Evolutionary conservation across 2,888 invertebrate species (phyloP).

Genomic region (Neoitamus cyanurus): DNA sequence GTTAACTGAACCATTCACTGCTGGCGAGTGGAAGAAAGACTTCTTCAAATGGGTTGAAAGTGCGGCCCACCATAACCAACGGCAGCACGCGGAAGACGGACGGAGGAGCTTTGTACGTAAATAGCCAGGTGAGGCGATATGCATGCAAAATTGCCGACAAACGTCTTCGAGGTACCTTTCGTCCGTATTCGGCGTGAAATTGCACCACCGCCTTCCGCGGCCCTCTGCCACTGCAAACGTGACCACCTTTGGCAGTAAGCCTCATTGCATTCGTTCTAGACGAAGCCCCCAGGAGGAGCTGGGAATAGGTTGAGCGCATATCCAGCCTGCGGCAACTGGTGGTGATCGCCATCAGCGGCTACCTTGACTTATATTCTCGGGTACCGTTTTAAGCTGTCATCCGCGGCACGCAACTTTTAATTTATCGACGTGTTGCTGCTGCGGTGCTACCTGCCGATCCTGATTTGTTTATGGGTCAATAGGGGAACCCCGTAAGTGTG

Average conservation of each 20-base stretch:
- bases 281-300: background rate
- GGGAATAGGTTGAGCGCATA: background rate
- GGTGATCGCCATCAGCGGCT: background rate
- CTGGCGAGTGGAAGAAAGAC: constrained; percentile 4
- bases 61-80: background rate
- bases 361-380: background rate
- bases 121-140: background rate
- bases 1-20: constrained; percentile 20
- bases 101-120: background rate
- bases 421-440: background rate
- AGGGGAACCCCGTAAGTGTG: background rate
- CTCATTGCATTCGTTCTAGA: background rate
- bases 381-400: background rate
- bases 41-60: background rate
- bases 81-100: background rate
- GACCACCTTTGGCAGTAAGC: background rate
- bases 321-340: background rate
- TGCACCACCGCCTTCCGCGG: background rate
- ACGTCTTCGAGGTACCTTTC: background rate
- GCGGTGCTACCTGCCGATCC: background rate
- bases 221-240: background rate
- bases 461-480: constrained; percentile 17
- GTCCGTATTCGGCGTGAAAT: background rate
- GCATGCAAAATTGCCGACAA: constrained; percentile 2
- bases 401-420: background rate